A percentile compares a stretch with the other conserved stretches of the same genome.
phyloP scores from a whole-genome alignment of 2,888 invertebrate genomes.

The Drosophila quasianomalipes region DNA sequence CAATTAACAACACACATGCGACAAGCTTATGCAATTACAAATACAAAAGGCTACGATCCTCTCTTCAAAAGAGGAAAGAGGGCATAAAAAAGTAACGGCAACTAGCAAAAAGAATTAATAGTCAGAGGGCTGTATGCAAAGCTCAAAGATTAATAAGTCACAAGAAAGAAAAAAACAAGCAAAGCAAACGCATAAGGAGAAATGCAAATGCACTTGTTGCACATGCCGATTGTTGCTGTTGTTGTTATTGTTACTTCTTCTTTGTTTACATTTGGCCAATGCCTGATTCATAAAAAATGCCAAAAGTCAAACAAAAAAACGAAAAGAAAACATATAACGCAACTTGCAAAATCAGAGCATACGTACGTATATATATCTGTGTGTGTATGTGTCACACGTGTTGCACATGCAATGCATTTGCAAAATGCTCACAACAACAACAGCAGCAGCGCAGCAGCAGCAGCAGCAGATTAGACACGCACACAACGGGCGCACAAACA shows the following conservation, averaged over 20 bases:
- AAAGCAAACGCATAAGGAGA: constrained; percentile 2
- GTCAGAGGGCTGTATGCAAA: neutral
- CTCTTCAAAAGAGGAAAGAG: neutral
- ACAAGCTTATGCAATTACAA: neutral
- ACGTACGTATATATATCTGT: neutral
- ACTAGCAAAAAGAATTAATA: neutral
- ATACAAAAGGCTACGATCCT: neutral
- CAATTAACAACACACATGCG: no score
- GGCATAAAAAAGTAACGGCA: neutral
- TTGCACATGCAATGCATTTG: constrained; percentile 64
- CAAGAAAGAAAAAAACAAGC: neutral
- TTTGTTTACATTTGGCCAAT: constrained; percentile 46
- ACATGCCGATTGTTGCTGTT: constrained; percentile 2
- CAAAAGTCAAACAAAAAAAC: constrained; percentile 24
- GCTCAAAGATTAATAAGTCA: constrained; percentile 5
- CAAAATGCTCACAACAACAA: constrained; percentile 32
- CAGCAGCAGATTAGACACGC: constrained; percentile 66
- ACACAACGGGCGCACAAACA: constrained; percentile 52
- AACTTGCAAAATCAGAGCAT: constrained; percentile 43
- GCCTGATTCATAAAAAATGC: constrained; percentile 26
- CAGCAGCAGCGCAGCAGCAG: constrained; percentile 8
- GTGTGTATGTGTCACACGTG: constrained; percentile 55
- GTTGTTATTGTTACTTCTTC: neutral
- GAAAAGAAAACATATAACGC: constrained; percentile 13
- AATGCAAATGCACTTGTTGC: constrained; percentile 58